Base-by-base conservation (phyloP, 2,113 vertebrate genomes). In the Oplegnathus fasciatus region DNA sequence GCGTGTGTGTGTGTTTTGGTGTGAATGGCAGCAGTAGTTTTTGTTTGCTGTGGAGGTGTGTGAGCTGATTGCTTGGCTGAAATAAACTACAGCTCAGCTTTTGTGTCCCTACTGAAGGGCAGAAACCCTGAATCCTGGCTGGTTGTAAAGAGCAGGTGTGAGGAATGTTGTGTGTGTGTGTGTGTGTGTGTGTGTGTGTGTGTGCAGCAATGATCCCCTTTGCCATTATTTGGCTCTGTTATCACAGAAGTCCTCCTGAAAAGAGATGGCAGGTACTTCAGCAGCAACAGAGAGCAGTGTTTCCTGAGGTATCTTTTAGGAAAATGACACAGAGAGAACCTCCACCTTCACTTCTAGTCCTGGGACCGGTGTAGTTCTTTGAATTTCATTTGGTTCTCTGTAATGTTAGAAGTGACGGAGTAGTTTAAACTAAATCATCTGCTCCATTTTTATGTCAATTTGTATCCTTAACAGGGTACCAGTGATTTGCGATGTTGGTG, bases 11-110 rank as follows among this genome's bases (percentile, higher is more conserved):
- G 52, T 50, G 48, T 17, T 18, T 50, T 62, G 20, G 26, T 65
- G 55, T 72, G 55, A 75, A 67, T 73, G 62, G 61, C 30, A 26
- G 64, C 46, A 50, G 44, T 11, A 40, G 82, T 76, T 80, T 83
- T 78, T 88, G 82, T 86, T 73, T 55, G 42, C 66, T 7, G 42
- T 82, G 50, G 50, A 77, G 80, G 66, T 84, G 78, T 84, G 77
- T 69, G 78, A 75, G 81, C 85, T 54, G 75, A 61, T 86, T 46
- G 73, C 67, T 77, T 24, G 61, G 26, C 46, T 55, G 75, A 66
- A 83, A 78, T 61, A 28, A 68, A 82, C 66, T 65, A 7, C 70
- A 76, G 73, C 58, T 74, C 26, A 46, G 64, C 72, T 74, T 84
- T 81, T 84, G 83, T 76, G 54, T 75, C 55, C 64, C 61, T 15